phyloP scores from a whole-genome alignment of 2,113 vertebrate species.

The Baryphthengus martii region DNA sequence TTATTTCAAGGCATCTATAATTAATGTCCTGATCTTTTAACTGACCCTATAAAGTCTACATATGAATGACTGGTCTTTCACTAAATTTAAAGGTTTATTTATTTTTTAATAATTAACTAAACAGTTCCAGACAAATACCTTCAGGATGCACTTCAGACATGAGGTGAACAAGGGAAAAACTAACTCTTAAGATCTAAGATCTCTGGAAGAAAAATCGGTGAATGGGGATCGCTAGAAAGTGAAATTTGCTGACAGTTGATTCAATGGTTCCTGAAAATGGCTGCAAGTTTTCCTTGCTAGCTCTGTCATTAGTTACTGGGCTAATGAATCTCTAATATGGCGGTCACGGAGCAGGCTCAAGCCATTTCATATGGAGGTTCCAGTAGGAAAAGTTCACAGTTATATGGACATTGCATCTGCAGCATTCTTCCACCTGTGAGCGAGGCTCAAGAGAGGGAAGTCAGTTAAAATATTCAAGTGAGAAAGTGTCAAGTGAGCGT shows the following conservation, averaged over 20 bases:
- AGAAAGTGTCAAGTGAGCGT: neutral
- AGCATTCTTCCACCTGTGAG: neutral
- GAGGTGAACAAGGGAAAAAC: neutral
- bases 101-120: neutral
- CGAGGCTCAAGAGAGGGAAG: neutral
- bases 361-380: neutral
- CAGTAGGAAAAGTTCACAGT: neutral
- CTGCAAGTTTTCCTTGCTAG: neutral
- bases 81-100: neutral
- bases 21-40: slow-evolving; percentile 64
- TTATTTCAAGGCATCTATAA: slow-evolving; percentile 71
- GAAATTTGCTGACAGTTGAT: neutral
- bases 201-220: neutral
- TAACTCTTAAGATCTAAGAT: neutral
- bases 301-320: neutral
- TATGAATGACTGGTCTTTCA: neutral
- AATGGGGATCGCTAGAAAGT: neutral
- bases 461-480: slow-evolving; percentile 18
- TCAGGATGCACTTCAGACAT: neutral
- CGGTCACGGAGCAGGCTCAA: neutral
- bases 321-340: neutral
- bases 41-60: slow-evolving; percentile 47
- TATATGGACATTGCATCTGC: neutral
- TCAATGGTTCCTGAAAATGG: neutral
- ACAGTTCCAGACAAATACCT: neutral